Percentiles rank a stretch among this genome's conserved stretches.
Evolutionary conservation across 2,113 vertebrate species (phyloP).

Genomic region (Poecilia latipinna): DNA sequence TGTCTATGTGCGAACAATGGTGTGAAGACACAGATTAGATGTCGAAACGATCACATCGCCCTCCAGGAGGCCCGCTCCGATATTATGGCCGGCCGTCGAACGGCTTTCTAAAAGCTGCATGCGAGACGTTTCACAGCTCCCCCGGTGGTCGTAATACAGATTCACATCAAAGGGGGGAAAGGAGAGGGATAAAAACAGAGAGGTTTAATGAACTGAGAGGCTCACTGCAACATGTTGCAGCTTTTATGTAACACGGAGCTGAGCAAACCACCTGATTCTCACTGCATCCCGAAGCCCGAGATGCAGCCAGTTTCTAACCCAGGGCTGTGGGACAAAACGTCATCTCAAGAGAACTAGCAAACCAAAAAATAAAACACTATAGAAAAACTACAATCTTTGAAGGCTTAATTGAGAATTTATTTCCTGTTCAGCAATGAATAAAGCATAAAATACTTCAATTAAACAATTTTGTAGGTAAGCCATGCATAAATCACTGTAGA

Average conservation of each 20-base stretch:
- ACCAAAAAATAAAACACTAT: too few relatives aligned
- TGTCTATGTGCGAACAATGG: slow-evolving; percentile 14
- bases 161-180: background rate
- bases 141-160: slow-evolving; percentile 1
- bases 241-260: background rate
- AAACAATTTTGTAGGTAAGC: too few relatives aligned
- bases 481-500: too few relatives aligned
- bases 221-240: background rate
- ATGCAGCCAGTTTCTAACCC: background rate
- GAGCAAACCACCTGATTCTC: background rate
- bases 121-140: background rate
- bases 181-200: background rate
- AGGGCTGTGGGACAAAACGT: too few relatives aligned
- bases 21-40: slow-evolving; percentile 10
- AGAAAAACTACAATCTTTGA: too few relatives aligned
- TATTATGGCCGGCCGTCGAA: background rate
- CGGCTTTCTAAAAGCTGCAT: background rate
- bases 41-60: slow-evolving; percentile 11
- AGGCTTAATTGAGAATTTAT: too few relatives aligned
- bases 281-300: background rate
- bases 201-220: background rate
- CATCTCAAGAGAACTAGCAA: too few relatives aligned
- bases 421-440: too few relatives aligned
- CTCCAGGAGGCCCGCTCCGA: background rate
- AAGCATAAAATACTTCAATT: too few relatives aligned